Percentiles rank a stretch among this genome's conserved stretches.
Evolutionary conservation across 2,113 vertebrate species (phyloP).

Genomic region (Gulo gulo): DNA sequence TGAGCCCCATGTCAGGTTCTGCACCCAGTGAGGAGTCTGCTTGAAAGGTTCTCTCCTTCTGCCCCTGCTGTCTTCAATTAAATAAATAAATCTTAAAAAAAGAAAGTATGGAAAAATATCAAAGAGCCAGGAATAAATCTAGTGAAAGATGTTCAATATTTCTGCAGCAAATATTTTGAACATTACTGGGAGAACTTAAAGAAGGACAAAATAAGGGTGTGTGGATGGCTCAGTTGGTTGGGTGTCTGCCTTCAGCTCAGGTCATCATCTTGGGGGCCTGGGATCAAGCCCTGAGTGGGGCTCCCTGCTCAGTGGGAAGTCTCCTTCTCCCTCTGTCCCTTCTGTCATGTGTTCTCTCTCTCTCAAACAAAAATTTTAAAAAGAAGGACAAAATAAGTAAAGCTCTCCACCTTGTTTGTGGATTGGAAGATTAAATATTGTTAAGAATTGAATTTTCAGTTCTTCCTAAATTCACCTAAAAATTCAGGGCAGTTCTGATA

Average conservation of each 20-base stretch:
- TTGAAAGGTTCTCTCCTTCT: neutral
- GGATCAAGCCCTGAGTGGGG: neutral
- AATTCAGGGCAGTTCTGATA: neutral
- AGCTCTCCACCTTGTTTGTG: neutral
- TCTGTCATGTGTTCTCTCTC: neutral
- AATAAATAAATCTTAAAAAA: neutral
- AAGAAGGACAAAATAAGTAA: neutral
- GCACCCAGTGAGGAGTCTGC: neutral
- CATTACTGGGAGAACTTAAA: neutral
- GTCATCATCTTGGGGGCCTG: neutral
- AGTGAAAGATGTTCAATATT: neutral
- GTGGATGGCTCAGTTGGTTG: neutral
- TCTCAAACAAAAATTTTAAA: neutral
- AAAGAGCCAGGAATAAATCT: neutral
- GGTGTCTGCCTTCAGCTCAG: neutral
- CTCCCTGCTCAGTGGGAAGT: neutral
- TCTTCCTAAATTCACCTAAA: neutral
- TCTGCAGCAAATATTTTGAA: neutral
- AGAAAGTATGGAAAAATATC: neutral
- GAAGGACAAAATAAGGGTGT: neutral
- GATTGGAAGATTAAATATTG: neutral
- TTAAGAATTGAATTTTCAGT: neutral
- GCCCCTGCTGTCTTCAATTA: neutral
- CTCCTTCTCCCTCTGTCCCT: neutral
- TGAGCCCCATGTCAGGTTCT: neutral